Conservation (phyloP, 1,140 invertebrate species). For the Cydia splendana region DNA sequence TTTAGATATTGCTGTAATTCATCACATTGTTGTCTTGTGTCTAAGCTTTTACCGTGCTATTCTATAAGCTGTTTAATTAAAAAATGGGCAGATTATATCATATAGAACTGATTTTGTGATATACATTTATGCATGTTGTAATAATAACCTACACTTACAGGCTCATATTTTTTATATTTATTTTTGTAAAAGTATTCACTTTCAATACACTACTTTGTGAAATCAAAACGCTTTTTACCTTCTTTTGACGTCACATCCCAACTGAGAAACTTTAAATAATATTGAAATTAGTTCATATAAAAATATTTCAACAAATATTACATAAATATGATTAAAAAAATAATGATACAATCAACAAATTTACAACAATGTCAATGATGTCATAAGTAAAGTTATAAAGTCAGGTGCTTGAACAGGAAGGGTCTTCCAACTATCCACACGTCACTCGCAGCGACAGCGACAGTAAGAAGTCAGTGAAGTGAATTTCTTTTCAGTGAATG, state of each 20-base stretch:
- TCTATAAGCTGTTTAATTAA: no score
- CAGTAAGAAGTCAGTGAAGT: constrained; percentile 55
- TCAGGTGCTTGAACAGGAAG: constrained; percentile 53
- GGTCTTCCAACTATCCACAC: constrained; percentile 75
- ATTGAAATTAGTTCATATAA: not conserved
- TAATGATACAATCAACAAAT: not conserved
- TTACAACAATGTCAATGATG: not conserved
- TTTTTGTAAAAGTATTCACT: not conserved
- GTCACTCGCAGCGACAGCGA: constrained; percentile 62
- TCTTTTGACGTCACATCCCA: not conserved
- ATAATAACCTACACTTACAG: not conserved
- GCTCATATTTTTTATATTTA: not conserved
- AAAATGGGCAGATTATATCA: no score
- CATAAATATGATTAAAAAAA: not conserved
- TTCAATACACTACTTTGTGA: not conserved
- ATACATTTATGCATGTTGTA: not conserved
- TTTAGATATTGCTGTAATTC: not conserved
- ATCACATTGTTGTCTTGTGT: not conserved
- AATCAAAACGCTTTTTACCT: not conserved
- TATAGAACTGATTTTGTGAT: not conserved
- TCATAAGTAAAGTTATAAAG: constrained; percentile 8
- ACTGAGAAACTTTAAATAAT: not conserved
- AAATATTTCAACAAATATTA: constrained; percentile 7
- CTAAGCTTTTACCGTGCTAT: not conserved
- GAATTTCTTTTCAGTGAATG: constrained; percentile 61